These are phyloP conservation scores for Kuschelorhynchus macadamiae DNA, from an alignment of 2,888 invertebrate genomes.

Conservation along the genomic window DNA sequence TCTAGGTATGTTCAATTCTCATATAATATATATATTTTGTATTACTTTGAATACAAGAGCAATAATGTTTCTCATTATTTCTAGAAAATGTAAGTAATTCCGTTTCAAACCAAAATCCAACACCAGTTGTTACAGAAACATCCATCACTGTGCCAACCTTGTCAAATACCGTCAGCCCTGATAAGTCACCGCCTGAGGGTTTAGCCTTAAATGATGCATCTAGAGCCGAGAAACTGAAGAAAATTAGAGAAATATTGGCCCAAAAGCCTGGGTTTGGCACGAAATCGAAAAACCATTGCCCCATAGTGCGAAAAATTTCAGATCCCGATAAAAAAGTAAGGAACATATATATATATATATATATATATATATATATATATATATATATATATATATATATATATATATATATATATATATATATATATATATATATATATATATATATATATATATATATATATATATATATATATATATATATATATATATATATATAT, in stretches of 20 bases:
- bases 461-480: too few species aligned
- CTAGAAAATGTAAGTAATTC: constrained; percentile 19
- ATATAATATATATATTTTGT: too few species aligned
- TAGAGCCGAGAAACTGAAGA: constrained; percentile 76
- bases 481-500: too few species aligned
- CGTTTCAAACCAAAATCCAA: neutral
- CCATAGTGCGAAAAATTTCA: constrained; percentile 80
- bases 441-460: too few species aligned
- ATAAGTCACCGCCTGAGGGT: constrained; percentile 53
- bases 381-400: too few species aligned
- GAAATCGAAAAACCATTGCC: constrained; percentile 73
- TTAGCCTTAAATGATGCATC: constrained; percentile 43
- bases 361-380: too few species aligned
- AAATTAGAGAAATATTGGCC: constrained; percentile 79
- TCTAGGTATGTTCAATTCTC: too few species aligned
- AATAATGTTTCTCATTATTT: constrained; percentile 18
- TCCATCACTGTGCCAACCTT: constrained; percentile 21
- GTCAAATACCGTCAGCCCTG: constrained; percentile 26
- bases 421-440: too few species aligned
- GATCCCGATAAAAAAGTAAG: constrained; percentile 69
- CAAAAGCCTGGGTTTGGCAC: constrained; percentile 78
- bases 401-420: too few species aligned
- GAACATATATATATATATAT: too few species aligned
- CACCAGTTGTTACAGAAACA: constrained; percentile 9
- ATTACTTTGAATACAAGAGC: too few species aligned